Base-by-base conservation (phyloP, 1,140 invertebrate genomes). In the Drosophila takahashii region DNA sequence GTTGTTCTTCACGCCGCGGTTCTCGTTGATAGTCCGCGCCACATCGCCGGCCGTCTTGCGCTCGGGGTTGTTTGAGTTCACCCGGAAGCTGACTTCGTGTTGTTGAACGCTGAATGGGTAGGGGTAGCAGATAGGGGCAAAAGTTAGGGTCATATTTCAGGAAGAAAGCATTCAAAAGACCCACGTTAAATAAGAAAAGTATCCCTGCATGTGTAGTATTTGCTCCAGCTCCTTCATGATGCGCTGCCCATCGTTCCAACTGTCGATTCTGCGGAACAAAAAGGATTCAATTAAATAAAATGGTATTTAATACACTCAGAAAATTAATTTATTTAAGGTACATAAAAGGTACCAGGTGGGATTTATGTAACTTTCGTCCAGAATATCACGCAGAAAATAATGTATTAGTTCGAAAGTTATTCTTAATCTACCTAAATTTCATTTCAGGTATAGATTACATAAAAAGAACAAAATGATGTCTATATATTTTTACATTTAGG, bases 1-100 rank as follows among this genome's bases (percentile, higher is more conserved):
- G 77, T 92, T 92, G 69, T 92, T 92, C 54, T 92, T 92, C 26
- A 92, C 91, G 54, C 92, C 90, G 37, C 90, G 81, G 65, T 73
- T 91, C 90, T 93, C 93, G 96, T 96, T 95, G 66, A 97, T 95
- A 81, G 92, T 93, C 44, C 92, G 93, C 4, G 95, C 96, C 8
- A 98, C 94, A 78, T 95, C 94, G n/a, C 94, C 94, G 13, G 96
- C 95, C 94, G 94, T 86, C 94, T 94, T 58, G 90, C 93, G 92
- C 51, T 92, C 92, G 64, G 92, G 92, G 67, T 97, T 97, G 54
- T 97, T 97, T 61, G 94, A 94, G 59, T 94, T 93, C 10, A 98
- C 96, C 94, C 95, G 96, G 92, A 98, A 98, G 5, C 95, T 96
- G 4, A 98, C 95, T 93, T 97, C 95, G 58, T 95, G 95, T 22